Evolutionary conservation across 1,140 invertebrate species (phyloP).

Genomic region (Eubasilissa regina): DNA sequence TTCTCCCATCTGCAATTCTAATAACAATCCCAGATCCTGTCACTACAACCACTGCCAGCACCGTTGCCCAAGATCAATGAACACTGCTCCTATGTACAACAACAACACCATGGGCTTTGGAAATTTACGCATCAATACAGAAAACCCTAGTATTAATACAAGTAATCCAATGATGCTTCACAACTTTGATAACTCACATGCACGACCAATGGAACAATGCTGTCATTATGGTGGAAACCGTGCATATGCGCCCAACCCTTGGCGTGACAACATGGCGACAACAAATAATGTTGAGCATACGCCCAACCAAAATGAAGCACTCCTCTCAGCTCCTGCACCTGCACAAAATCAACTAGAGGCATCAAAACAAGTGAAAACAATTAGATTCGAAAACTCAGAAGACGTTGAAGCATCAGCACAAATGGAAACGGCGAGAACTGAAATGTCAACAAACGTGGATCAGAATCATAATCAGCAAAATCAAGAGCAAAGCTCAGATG

Average conservation of each 20-base stretch:
- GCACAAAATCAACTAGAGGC: neutral
- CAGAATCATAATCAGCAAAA: neutral
- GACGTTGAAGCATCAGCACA: neutral
- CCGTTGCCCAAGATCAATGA: neutral
- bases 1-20: constrained; percentile 10
- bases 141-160: neutral
- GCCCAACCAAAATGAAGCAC: neutral
- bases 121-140: constrained; percentile 3
- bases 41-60: constrained; percentile 1
- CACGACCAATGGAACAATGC: neutral
- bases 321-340: neutral
- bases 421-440: neutral
- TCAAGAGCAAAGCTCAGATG: neutral
- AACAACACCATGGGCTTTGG: neutral
- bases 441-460: neutral
- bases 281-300: neutral
- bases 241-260: neutral
- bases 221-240: neutral
- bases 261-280: no score
- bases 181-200: neutral
- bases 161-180: neutral
- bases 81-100: neutral
- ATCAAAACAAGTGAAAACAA: neutral
- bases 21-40: neutral
- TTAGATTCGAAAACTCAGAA: neutral